A percentile compares a stretch with the other conserved stretches of the same genome.
Conservation (phyloP, 1,140 invertebrate genomes). For the Arctopsyche grandis region DNA sequence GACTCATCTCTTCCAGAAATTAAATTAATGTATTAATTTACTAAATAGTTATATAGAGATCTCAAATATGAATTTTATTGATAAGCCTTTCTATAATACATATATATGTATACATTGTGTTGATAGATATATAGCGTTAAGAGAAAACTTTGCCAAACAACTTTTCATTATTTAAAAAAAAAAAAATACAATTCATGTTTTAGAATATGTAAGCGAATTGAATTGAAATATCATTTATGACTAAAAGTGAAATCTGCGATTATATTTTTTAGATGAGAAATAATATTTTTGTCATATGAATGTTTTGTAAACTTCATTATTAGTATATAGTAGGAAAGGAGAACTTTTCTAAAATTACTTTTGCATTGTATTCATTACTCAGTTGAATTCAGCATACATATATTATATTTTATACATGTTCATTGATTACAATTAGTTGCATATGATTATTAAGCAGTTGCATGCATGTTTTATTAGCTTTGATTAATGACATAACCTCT, state of each 20-base stretch:
- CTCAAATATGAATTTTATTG: conserved; percentile 18
- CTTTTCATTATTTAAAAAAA: neutral
- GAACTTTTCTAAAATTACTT: neutral
- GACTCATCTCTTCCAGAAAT: conserved; percentile 39
- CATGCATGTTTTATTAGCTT: no score
- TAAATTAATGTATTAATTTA: conserved; percentile 15
- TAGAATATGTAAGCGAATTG: neutral
- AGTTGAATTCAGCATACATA: no score
- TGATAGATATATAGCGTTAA: conserved; percentile 5
- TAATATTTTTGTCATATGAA: conserved; percentile 16
- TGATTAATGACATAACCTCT: no score
- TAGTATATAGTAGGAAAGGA: neutral
- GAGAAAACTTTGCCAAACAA: conserved; percentile 20
- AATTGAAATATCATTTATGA: conserved; percentile 21
- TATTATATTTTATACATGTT: no score
- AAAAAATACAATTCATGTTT: neutral
- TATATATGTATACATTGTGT: neutral
- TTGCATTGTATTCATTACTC: no score
- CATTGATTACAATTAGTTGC: no score
- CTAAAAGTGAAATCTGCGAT: neutral
- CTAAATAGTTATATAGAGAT: conserved; percentile 20
- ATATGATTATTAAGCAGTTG: no score
- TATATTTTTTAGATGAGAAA: conserved; percentile 18
- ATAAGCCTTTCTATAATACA: no score
- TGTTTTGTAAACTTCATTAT: neutral